Evolutionary conservation across 1,140 invertebrate genomes (phyloP), one percentile per base, ranked within the genome.

Genomic region (Drosophila parabipectinata): DNA sequence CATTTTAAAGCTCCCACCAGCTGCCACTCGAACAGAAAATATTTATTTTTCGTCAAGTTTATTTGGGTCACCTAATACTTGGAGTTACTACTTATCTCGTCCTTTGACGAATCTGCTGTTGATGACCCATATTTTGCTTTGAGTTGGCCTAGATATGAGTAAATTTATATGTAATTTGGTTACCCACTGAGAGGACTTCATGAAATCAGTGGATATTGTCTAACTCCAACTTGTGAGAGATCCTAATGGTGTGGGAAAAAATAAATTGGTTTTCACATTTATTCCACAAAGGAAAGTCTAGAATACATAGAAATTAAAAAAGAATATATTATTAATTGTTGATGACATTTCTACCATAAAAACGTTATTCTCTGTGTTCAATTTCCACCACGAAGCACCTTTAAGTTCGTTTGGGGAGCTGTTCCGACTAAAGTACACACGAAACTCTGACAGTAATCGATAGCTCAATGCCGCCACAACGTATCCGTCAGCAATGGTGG

Each of bases 401-500:
- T 41, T 15, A 15, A 41, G 6, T 15, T 14, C 39, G 3, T 14
- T 4, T 41, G n/a, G 41, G 41, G 18, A 44, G 41, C 41, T 44
- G 3, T 44, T 15, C 41, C 41, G 14, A 18, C 14, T 9, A 7
- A 15, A n/a, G 15, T 10, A 45, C 28, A 56, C 57, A 54, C 60
- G 56, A 73, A 73, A 60, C 26, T 44, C 47, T 9, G 50, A n/a
- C 37, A 26, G 39, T 67, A 67, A 83, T 83, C 62, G 80, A 84
- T 84, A 66, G 54, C 56, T 57, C 47, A 59, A 32, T 57, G 56
- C 41, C 51, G 30, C 61, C 79, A 47, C 64, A 69, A 66, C 56
- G 55, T 51, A 69, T 69, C 52, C 52, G 52, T 69, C 67, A 71
- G 10, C 18, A 30, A n/a, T 21, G 44, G 51, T 18, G 41, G 44